Evolutionary conservation across 2,113 vertebrate genomes (phyloP).

Genomic region (Peromyscus leucopus): DNA sequence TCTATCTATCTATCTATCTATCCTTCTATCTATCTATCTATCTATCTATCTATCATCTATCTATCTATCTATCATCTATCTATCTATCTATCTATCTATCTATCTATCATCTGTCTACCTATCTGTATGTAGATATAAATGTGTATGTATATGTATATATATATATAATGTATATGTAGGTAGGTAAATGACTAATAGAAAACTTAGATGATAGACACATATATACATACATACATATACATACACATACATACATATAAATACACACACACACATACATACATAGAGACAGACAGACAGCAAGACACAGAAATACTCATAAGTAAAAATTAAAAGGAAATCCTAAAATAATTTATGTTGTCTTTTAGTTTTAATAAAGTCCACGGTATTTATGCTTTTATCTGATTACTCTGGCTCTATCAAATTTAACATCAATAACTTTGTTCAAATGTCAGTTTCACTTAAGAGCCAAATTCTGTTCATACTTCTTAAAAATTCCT

Average conservation of each 20-base stretch:
- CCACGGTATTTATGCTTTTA: background rate
- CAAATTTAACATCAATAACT: constrained; percentile 25
- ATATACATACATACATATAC: background rate
- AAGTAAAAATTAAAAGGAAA: background rate
- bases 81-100: too few relatives aligned
- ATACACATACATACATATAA: background rate
- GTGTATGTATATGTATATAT: too few relatives aligned
- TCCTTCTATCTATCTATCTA: too few relatives aligned
- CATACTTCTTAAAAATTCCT: constrained; percentile 52
- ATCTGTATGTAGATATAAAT: too few relatives aligned
- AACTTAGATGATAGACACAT: background rate
- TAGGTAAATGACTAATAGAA: too few relatives aligned
- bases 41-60: too few relatives aligned
- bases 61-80: too few relatives aligned
- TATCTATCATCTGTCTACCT: too few relatives aligned
- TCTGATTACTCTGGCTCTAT: background rate
- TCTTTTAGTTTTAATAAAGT: background rate
- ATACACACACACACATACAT: too few relatives aligned
- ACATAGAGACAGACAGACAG: background rate
- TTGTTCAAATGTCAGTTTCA: constrained; percentile 35
- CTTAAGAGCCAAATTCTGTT: constrained; percentile 37
- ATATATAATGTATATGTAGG: too few relatives aligned
- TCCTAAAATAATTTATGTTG: background rate
- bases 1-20: too few relatives aligned
- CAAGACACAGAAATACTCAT: background rate